These are phyloP conservation scores for Dreissena rostriformis DNA, from an alignment of 1,140 invertebrate species.

Conservation along the genomic window DNA sequence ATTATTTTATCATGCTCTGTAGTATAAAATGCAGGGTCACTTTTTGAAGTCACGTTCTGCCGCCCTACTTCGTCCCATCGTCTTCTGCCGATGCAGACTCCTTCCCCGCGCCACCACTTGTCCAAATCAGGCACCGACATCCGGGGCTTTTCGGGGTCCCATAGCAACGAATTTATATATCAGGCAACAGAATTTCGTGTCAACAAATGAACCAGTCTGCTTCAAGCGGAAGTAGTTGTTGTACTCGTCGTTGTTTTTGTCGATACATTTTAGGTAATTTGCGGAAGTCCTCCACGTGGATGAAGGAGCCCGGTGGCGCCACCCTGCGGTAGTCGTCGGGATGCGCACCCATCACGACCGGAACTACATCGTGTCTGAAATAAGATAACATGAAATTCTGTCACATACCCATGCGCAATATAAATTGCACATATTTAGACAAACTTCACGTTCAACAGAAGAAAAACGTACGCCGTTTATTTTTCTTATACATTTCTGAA, in stretches of 20 bases:
- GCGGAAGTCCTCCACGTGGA: constrained; percentile 98
- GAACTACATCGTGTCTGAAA: constrained; percentile 77
- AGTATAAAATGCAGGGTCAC: no score
- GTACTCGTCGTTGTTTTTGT: constrained; percentile 74
- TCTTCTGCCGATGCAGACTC: constrained; percentile 57
- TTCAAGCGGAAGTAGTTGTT: constrained; percentile 80
- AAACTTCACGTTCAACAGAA: no score
- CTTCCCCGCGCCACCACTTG: constrained; percentile 66
- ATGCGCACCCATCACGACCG: constrained; percentile 83
- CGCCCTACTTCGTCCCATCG: constrained; percentile 22
- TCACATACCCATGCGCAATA: no score
- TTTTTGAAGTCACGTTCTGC: no score
- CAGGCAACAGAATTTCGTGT: constrained; percentile 92
- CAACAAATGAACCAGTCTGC: constrained; percentile 67
- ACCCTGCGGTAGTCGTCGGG: constrained; percentile 78
- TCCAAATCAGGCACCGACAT: constrained; percentile 58
- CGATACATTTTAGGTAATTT: constrained; percentile 88
- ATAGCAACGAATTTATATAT: constrained; percentile 88
- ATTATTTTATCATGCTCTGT: no score
- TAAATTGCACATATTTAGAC: neutral
- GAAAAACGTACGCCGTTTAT: no score
- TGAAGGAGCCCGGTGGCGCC: constrained; percentile 88
- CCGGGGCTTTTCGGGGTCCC: constrained; percentile 57
- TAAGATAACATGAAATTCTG: constrained; percentile 1
- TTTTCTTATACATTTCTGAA: neutral